These are phyloP conservation scores for Eubasilissa regina DNA, from an alignment of 1,140 invertebrate genomes.

Conservation along the genomic window DNA sequence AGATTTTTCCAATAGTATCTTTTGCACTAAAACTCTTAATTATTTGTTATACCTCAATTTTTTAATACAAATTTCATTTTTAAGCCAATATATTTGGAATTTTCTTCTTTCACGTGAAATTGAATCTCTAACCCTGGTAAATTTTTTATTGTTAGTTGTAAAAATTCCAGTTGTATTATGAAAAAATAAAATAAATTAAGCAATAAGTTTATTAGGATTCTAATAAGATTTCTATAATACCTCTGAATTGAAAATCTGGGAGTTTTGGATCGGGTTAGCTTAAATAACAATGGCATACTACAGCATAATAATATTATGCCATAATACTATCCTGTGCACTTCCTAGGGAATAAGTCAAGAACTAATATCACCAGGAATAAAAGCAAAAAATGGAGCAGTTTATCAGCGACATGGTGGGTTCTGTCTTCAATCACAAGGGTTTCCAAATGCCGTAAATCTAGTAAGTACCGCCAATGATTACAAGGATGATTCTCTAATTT, in stretches of 20 bases:
- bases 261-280: background rate
- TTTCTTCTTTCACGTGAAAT: too few relatives aligned
- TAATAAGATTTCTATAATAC: background rate
- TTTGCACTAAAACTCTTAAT: too few relatives aligned
- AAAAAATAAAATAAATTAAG: too few relatives aligned
- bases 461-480: constrained; percentile 52
- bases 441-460: constrained; percentile 92
- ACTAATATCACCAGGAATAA: background rate
- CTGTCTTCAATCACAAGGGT: constrained; percentile 93
- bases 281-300: background rate
- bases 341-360: background rate
- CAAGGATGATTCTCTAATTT: background rate
- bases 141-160: too few relatives aligned
- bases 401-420: constrained; percentile 88
- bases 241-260: background rate
- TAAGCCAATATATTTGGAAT: too few relatives aligned
- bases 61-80: too few relatives aligned
- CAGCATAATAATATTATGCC: background rate
- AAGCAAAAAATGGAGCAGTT: constrained; percentile 78
- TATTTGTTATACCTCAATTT: too few relatives aligned
- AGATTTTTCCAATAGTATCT: too few relatives aligned
- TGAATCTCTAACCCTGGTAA: too few relatives aligned
- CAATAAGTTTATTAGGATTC: background rate
- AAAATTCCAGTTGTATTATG: too few relatives aligned
- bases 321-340: background rate